Base-by-base conservation (phyloP, 1,140 invertebrate species). In the Hesperophylax magnus region DNA sequence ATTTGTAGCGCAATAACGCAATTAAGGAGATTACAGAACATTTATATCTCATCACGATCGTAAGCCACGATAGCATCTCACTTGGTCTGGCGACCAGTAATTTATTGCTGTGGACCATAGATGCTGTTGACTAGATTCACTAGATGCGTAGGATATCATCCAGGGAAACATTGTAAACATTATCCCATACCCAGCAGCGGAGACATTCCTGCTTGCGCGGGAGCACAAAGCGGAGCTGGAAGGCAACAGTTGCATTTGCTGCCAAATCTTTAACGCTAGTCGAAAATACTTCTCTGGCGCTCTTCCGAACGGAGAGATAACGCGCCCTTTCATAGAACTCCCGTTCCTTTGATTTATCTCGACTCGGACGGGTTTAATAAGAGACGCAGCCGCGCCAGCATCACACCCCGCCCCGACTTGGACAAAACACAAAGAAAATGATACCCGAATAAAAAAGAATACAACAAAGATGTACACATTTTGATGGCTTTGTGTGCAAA, bases 141-240 rank as follows among this genome's bases (percentile, higher is more conserved):
- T 27, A 65, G 15, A 71, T 71, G 11, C 34, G 22, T 52, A 71
- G 61, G 20, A 65, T 39, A 22, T 52, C 72, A 76, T 56, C 15
- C 58, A 56, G 34, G 72, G 72, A 76, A 76, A 47, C 18, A 76
- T 56, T 76, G 72, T 76, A 76, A 76, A 76, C 58, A 76, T 60
- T 76, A 76, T 31, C 53, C 24, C 53, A 76, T 76, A 61, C 72
- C 54, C 22, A 39, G 31, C n/a, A 76, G 58, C 24, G 58, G 14
- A 31, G 72, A 76, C 27, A 76, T 58, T 76, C 53, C 53, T 58
- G 53, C 72, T 71, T 71, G n/a, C 67, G 67, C 67, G 67, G 67
- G 39, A 52, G 67, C 47, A 71, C 47, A 71, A 71, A 71, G 31
- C 67, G 17, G 22, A 52, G 22, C 67, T 52, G 67, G n/a, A 53